Evolutionary conservation across 2,888 invertebrate species (phyloP).

Genomic region (Habrosyne pyritoides): DNA sequence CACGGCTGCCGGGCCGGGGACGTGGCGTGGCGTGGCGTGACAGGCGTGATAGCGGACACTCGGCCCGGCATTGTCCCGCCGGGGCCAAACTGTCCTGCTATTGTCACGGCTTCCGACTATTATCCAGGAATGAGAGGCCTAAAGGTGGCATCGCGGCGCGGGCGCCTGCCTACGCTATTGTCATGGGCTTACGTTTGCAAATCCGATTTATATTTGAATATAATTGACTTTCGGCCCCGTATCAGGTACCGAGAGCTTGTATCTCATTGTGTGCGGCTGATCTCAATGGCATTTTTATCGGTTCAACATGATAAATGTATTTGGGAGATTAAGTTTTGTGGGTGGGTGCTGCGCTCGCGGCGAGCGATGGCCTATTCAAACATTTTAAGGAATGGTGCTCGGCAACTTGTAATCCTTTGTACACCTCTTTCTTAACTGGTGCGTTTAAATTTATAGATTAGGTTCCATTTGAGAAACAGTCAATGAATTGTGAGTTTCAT

Average conservation of each 20-base stretch:
- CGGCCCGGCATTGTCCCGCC: constrained; percentile 36
- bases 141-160: constrained; percentile 62
- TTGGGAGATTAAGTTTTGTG: constrained; percentile 75
- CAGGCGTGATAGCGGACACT: constrained; percentile 46
- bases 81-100: constrained; percentile 31
- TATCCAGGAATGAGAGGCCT: constrained; percentile 45
- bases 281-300: constrained; percentile 81
- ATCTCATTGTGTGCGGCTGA: constrained; percentile 74
- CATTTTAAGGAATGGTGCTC: constrained; percentile 40
- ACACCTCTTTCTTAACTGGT: constrained; percentile 3
- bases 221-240: constrained; percentile 80
- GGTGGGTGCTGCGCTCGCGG: constrained; percentile 54
- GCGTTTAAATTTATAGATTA: background rate
- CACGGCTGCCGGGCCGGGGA: constrained; percentile 33
- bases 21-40: constrained; percentile 24
- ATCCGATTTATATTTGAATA: constrained; percentile 84
- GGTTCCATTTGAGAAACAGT: background rate
- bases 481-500: background rate
- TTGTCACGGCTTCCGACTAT: constrained; percentile 48
- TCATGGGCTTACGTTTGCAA: constrained; percentile 79
- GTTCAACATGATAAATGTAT: constrained; percentile 81
- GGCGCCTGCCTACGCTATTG: constrained; percentile 76
- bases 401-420: constrained; percentile 21
- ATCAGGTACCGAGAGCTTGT: constrained; percentile 74
- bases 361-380: constrained; percentile 49